Evolutionary conservation across 2,113 vertebrate genomes (phyloP).

Genomic region (Oreocharis arfaki): DNA sequence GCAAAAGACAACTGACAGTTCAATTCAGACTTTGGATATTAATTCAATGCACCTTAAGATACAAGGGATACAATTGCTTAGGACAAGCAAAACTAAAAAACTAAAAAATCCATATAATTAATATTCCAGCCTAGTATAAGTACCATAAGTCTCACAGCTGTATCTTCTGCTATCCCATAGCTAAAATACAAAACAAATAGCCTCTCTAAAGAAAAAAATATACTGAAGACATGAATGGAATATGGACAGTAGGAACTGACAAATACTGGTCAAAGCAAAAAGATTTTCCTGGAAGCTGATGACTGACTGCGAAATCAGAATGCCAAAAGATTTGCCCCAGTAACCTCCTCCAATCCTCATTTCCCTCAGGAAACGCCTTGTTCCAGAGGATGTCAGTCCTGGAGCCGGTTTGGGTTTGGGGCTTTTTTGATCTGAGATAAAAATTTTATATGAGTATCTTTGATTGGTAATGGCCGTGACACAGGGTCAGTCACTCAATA

Average conservation of each 20-base stretch:
- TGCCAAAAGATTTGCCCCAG: neutral
- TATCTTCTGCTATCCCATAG: neutral
- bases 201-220: neutral
- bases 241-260: neutral
- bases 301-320: neutral
- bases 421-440: neutral
- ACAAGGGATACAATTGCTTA: neutral
- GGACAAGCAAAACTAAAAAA: neutral
- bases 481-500: neutral
- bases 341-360: neutral
- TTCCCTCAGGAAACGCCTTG: conserved; percentile 8
- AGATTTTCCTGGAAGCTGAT: neutral
- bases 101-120: neutral
- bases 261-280: neutral
- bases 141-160: neutral
- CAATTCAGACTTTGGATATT: neutral
- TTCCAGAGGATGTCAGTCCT: neutral
- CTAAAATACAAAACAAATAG: neutral
- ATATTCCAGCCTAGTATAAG: neutral
- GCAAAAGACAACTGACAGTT: neutral
- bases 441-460: neutral
- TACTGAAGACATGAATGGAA: neutral
- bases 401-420: neutral
- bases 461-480: neutral
- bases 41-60: neutral